Percentiles rank a stretch among this genome's conserved stretches.
Conservation (phyloP, 2,888 invertebrate species). For the Andrena flavipes region DNA sequence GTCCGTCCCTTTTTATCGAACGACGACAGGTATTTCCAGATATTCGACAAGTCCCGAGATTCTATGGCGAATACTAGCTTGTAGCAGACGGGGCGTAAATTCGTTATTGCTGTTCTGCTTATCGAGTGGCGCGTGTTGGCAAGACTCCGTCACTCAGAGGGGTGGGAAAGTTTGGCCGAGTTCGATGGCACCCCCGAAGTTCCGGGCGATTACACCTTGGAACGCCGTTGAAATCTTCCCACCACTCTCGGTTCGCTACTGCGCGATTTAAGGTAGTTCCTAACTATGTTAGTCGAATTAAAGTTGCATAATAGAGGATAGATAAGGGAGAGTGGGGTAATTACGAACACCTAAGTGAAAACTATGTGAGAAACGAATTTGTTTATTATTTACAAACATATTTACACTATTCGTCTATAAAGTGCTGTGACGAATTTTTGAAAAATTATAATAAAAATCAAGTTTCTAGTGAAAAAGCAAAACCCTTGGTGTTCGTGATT, state of each 20-base stretch:
- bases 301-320: too few species aligned
- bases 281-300: too few species aligned
- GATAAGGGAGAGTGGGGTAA: too few species aligned
- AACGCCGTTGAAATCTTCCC: not conserved
- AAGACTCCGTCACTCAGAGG: not conserved
- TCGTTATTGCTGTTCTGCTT: slow-evolving; percentile 5
- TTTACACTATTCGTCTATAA: too few species aligned
- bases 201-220: slow-evolving; percentile 13
- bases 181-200: slow-evolving; percentile 27
- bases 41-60: not conserved
- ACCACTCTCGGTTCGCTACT: not conserved
- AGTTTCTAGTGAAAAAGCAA: too few species aligned
- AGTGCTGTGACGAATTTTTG: too few species aligned
- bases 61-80: slow-evolving; percentile 12
- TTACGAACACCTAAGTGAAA: too few species aligned
- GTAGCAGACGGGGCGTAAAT: not conserved
- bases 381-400: too few species aligned
- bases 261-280: too few species aligned
- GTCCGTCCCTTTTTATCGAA: slow-evolving; percentile 7
- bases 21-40: not conserved
- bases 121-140: slow-evolving; percentile 15
- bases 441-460: too few species aligned
- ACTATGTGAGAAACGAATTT: too few species aligned
- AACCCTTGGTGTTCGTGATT: too few species aligned
- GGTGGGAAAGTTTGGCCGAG: slow-evolving; percentile 39